These are phyloP conservation scores for Serinus canaria DNA, from an alignment of 2,113 vertebrate species.

Conservation along the genomic window DNA sequence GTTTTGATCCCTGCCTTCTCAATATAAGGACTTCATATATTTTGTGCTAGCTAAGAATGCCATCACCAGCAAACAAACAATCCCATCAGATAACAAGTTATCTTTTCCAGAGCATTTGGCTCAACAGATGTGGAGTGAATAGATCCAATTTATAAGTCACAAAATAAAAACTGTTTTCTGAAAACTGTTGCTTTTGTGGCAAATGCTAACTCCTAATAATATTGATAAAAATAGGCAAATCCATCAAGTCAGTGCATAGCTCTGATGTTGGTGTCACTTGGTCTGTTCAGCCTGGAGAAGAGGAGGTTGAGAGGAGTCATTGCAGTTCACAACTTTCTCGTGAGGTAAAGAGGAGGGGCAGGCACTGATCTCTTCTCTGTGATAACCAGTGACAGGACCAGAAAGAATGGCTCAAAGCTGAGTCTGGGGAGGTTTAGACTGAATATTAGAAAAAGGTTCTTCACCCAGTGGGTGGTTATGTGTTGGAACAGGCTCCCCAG, in stretches of 20 bases:
- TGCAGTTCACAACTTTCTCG: fast-evolving
- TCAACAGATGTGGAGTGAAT: not conserved
- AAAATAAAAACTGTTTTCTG: not conserved
- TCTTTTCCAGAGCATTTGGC: not conserved
- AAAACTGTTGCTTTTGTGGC: not conserved
- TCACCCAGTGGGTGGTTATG: not conserved
- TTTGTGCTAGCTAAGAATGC: not conserved
- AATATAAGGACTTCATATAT: not conserved
- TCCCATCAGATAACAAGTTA: not conserved
- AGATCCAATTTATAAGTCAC: not conserved
- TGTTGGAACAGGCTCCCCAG: not conserved
- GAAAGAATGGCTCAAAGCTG: not conserved
- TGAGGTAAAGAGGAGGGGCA: not conserved
- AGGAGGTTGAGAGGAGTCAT: not conserved
- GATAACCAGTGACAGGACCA: not conserved
- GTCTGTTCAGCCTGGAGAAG: not conserved
- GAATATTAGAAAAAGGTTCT: not conserved
- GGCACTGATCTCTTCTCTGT: not conserved
- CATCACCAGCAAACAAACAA: not conserved
- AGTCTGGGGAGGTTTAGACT: not conserved
- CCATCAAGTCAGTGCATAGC: not conserved
- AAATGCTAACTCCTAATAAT: not conserved
- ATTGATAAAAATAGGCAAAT: not conserved
- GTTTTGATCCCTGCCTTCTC: not conserved
- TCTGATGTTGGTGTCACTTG: not conserved